Evolutionary conservation across 2,797 vertebrate species (phyloP).

Genomic region (Gymnodraco acuticeps): DNA sequence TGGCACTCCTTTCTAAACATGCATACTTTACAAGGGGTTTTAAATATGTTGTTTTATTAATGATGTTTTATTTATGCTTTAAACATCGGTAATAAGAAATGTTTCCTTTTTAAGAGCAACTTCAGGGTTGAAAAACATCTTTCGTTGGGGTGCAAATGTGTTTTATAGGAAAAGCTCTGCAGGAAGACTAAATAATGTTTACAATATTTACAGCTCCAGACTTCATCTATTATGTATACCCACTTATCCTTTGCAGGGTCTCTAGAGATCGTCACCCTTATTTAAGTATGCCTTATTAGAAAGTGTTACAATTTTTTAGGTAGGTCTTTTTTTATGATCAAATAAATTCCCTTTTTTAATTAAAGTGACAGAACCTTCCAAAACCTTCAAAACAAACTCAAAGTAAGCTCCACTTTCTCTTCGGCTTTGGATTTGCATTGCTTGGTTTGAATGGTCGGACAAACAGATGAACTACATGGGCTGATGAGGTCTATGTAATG

Average conservation of each 20-base stretch:
- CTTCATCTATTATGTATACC: not conserved
- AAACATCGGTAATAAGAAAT: not conserved
- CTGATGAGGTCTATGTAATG: not conserved
- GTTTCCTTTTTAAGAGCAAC: not conserved
- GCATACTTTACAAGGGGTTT: not conserved
- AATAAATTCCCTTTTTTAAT: too few relatives aligned
- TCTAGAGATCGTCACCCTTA: not conserved
- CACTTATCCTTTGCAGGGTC: not conserved
- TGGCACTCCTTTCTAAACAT: conserved; percentile 36
- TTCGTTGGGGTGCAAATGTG: not conserved
- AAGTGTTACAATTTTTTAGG: not conserved
- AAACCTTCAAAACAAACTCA: not conserved
- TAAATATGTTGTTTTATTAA: conserved; percentile 7
- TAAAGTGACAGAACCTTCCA: too few relatives aligned
- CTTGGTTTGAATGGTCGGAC: not conserved
- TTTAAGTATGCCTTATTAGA: conserved; percentile 13
- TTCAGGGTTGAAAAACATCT: conserved; percentile 14
- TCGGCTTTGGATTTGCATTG: not conserved
- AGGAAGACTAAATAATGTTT: conserved; percentile 11
- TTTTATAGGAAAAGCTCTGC: not conserved
- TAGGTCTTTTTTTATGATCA: too few relatives aligned
- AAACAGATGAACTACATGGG: not conserved
- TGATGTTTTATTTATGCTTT: not conserved
- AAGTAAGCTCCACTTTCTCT: not conserved
- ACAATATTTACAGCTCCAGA: conserved; percentile 13